Evolutionary conservation across 2,888 invertebrate genomes (phyloP), one percentile per base, ranked within the genome.

Genomic region (Mimumesa dahlbomi): DNA sequence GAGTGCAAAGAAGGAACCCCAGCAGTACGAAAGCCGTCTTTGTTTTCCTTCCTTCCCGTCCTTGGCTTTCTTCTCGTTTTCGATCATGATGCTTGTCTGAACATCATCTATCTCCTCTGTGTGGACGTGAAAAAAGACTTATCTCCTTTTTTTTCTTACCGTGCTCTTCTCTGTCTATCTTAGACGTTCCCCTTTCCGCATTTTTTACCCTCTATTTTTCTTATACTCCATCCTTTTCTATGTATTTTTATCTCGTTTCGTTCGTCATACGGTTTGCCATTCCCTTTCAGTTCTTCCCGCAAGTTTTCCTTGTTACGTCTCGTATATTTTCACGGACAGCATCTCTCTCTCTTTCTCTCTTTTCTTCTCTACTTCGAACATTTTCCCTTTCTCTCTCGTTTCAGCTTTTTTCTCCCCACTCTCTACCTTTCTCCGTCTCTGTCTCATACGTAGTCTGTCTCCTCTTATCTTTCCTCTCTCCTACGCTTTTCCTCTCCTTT

Each of bases 141-240:
- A 1, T 14, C 18, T 14, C 21, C 21, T 13, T 13, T n/a, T 6
- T 19, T 7, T 29, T 13, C 19, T 14, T 6, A 31, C 1, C n/a
- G 18, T 9, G 18, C 16, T 7, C 5, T 31, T 31, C 16, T 16
- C 11, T 29, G 18, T 43, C 29, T 19, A n/a, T 22, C n/a, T 36
- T 13, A 14, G 40, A 36, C 45, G 34, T 34, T 61, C 62, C 45
- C 53, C 40, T 54, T 66, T 62, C 29, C 22, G 31, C n/a, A 25
- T 25, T 34, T 34, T 34, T 11, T 25, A 18, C 18, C 16, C 16
- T 31, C 19, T 11, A 0, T n/a, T n/a, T n/a, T n/a, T n/a, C 19
- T n/a, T 5, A n/a, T 7, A 19, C 31, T 13, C 5, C 34, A 34
- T 2, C 11, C 2, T 34, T 34, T 34, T 34, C n/a, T 7, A 11